Percentiles rank a stretch among this genome's conserved stretches.
Conservation (phyloP, 2,113 vertebrate genomes). For the Felis chaus region DNA sequence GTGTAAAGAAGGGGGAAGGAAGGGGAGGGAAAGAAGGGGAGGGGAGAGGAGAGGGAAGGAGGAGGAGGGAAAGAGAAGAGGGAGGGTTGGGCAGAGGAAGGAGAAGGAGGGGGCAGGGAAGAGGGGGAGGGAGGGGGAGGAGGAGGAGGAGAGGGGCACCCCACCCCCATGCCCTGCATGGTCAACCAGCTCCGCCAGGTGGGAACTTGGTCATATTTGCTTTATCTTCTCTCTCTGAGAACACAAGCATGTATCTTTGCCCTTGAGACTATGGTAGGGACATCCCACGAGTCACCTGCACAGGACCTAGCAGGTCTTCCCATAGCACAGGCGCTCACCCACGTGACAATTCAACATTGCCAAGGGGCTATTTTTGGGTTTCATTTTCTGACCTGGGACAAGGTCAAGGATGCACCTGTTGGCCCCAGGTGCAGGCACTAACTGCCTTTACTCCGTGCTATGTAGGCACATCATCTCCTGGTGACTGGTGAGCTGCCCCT, state of each 20-base stretch:
- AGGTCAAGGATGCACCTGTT: neutral
- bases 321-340: rapidly evolving
- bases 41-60: too few relatives aligned
- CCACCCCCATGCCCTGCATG: neutral
- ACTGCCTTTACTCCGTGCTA: neutral
- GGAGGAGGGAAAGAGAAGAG: too few relatives aligned
- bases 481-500: neutral
- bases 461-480: neutral
- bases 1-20: too few relatives aligned
- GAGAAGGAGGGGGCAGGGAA: too few relatives aligned
- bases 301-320: neutral
- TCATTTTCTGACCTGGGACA: neutral
- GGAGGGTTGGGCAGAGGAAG: too few relatives aligned
- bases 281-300: neutral
- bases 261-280: neutral
- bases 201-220: neutral
- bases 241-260: neutral
- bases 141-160: neutral
- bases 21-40: neutral
- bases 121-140: neutral
- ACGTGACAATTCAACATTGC: rapidly evolving
- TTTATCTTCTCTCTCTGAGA: neutral
- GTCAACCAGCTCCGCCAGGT: rapidly evolving
- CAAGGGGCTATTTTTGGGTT: neutral
- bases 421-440: neutral